Evolutionary conservation across 2,797 vertebrate genomes (phyloP).

Genomic region (Antennarius maculatus): DNA sequence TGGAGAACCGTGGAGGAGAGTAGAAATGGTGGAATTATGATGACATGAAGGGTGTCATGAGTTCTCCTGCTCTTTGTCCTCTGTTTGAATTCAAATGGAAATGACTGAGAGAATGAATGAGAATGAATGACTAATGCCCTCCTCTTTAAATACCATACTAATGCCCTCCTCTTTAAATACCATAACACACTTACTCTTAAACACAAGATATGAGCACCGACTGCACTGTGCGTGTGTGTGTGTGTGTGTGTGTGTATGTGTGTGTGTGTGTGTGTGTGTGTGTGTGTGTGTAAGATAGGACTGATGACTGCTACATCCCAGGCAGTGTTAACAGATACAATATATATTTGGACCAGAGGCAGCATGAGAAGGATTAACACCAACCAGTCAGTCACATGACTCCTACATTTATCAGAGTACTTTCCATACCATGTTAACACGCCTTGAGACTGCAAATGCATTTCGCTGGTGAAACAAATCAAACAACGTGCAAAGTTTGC

Average conservation of each 20-base stretch:
- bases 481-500: neutral
- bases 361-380: conserved; percentile 74
- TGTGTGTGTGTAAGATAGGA: conserved; percentile 37
- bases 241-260: conserved; percentile 29
- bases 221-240: neutral
- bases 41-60: conserved; percentile 6
- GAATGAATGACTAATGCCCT: conserved; percentile 37
- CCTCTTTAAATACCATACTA: conserved; percentile 39
- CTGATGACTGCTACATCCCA: conserved; percentile 56
- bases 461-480: neutral
- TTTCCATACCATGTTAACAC: conserved; percentile 17
- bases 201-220: neutral
- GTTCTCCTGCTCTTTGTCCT: neutral
- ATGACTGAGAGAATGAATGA: conserved; percentile 41
- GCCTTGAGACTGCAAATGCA: conserved; percentile 1
- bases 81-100: conserved; percentile 31
- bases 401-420: conserved; percentile 42
- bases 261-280: neutral
- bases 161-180: conserved; percentile 35
- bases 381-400: conserved; percentile 61
- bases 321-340: conserved; percentile 73
- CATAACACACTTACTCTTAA: conserved; percentile 15
- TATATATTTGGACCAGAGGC: conserved; percentile 77
- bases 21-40: conserved; percentile 40
- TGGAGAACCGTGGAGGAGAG: conserved; percentile 25